Evolutionary conservation across 2,113 vertebrate species (phyloP).

Genomic region (Callipepla squamata): DNA sequence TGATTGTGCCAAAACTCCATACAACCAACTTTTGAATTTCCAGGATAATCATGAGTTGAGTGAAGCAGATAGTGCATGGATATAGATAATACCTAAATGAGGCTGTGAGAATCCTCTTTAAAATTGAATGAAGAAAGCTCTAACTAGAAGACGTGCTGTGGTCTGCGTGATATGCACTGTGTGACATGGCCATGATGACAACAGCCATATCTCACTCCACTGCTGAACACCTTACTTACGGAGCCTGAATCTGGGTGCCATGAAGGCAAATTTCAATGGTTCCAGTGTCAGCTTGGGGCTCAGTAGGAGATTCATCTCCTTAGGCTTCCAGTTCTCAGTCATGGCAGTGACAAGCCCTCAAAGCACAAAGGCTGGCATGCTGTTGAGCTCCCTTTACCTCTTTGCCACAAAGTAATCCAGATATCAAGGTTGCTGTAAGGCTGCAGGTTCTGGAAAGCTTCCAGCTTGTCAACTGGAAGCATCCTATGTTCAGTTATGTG

Average conservation of each 20-base stretch:
- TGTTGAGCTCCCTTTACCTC: neutral
- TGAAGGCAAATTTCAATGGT: neutral
- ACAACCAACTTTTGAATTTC: neutral
- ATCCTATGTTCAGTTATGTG: neutral
- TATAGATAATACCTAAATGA: neutral
- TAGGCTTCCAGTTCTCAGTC: neutral
- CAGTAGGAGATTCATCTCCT: neutral
- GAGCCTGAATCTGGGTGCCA: neutral
- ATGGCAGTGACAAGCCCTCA: rapidly evolving
- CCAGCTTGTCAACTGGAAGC: neutral
- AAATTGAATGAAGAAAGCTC: neutral
- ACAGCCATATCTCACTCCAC: rapidly evolving
- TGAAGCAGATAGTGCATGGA: neutral
- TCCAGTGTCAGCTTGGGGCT: neutral
- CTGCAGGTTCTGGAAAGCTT: neutral
- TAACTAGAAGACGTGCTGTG: neutral
- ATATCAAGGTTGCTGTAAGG: neutral
- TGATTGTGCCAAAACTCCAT: neutral
- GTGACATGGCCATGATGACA: rapidly evolving
- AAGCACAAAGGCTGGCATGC: neutral
- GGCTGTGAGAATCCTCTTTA: neutral
- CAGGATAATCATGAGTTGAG: neutral
- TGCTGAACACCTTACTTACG: rapidly evolving
- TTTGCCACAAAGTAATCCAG: neutral
- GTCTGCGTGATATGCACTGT: neutral